These are phyloP conservation scores for Stercorarius parasiticus DNA, from an alignment of 2,113 vertebrate species.

Conservation along the genomic window DNA sequence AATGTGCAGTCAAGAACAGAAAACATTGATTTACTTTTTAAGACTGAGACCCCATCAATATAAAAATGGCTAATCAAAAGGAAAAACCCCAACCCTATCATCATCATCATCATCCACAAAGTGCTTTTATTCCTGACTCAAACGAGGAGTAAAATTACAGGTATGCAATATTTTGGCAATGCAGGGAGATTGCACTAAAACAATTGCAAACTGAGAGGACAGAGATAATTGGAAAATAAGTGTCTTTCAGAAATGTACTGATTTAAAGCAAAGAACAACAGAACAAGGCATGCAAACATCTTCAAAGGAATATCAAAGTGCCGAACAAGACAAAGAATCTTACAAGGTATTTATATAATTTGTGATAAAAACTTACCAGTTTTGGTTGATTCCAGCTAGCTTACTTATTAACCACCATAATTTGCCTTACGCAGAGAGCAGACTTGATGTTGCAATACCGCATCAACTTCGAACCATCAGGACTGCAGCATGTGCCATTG, in stretches of 20 bases:
- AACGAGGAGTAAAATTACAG: not conserved
- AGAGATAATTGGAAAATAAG: not conserved
- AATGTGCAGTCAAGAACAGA: not conserved
- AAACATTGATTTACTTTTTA: not conserved
- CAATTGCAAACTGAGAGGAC: not conserved
- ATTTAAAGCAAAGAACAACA: not conserved
- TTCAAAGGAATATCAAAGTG: not conserved
- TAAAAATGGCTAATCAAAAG: not conserved
- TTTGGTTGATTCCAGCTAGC: not conserved
- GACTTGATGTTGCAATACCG: no score
- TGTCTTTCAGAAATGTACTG: not conserved
- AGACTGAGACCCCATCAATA: not conserved
- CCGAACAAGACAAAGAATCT: no score
- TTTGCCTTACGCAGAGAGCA: no score
- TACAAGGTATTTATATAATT: accelerated
- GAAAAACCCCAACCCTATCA: not conserved
- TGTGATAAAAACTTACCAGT: not conserved
- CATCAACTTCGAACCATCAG: accelerated
- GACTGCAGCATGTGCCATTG: not conserved
- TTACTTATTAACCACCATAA: not conserved
- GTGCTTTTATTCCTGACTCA: not conserved
- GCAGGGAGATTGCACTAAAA: not conserved
- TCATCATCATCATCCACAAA: not conserved
- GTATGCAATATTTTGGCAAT: not conserved
- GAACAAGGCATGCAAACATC: not conserved